phyloP scores from a whole-genome alignment of 2,888 invertebrate genomes.

The Seira ritae region DNA sequence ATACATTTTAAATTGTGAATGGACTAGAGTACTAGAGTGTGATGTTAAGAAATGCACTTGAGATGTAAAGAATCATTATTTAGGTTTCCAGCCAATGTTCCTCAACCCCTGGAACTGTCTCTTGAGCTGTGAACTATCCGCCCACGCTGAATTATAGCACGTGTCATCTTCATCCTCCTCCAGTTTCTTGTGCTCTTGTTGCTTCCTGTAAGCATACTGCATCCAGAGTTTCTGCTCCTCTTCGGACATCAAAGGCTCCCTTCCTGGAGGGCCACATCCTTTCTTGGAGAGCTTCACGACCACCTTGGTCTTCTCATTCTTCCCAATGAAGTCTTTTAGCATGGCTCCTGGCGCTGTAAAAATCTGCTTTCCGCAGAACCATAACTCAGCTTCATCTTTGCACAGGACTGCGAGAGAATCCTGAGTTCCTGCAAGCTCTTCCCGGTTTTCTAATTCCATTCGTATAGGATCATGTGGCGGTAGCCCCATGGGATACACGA shows the following conservation, averaged over 20 bases:
- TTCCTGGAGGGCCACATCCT: slow-evolving; percentile 88
- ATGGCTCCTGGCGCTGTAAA: slow-evolving; percentile 81
- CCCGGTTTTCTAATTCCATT: slow-evolving; percentile 92
- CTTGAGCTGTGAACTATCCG: slow-evolving; percentile 89
- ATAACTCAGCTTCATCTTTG: slow-evolving; percentile 80
- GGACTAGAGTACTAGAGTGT: no score
- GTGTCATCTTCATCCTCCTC: slow-evolving; percentile 79
- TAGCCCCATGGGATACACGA: slow-evolving; percentile 95
- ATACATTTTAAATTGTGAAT: no score
- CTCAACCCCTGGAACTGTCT: slow-evolving; percentile 86
- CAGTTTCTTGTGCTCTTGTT: slow-evolving; percentile 84
- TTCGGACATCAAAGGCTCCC: slow-evolving; percentile 91
- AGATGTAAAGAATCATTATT: neutral
- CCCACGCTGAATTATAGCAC: slow-evolving; percentile 92
- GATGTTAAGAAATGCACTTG: no score
- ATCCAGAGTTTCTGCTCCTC: slow-evolving; percentile 91
- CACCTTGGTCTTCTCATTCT: slow-evolving; percentile 89
- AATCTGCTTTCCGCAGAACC: slow-evolving; percentile 95
- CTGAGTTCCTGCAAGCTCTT: slow-evolving; percentile 91
- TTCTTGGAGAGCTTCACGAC: slow-evolving; percentile 90
- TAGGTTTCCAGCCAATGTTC: slow-evolving; percentile 84
- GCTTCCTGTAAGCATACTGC: slow-evolving; percentile 88
- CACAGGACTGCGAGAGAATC: slow-evolving; percentile 77
- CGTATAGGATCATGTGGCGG: slow-evolving; percentile 94
- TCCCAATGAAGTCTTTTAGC: slow-evolving; percentile 87